Evolutionary conservation across 2,888 invertebrate species (phyloP), one percentile per base, ranked within the genome.

Genomic region (Nephrocerus scutellatus): DNA sequence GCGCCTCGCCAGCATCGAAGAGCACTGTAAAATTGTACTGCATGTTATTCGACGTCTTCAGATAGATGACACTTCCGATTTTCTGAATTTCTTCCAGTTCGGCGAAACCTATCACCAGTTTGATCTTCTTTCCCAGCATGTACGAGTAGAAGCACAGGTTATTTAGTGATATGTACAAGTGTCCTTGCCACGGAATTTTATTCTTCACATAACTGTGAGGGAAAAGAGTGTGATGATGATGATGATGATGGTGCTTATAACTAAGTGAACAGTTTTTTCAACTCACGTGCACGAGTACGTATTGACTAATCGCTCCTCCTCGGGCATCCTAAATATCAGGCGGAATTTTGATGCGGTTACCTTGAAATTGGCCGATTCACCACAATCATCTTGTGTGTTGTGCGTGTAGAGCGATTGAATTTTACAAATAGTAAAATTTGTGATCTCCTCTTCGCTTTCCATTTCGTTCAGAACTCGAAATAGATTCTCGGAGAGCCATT

Each of bases 71-170:
- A 66, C 91, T 91, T 3, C 90, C 85, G 57, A 88, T 83, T 37
- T 90, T 57, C 29, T 82, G 66, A 42, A 84, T 81, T 63, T 83
- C 84, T 20, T 79, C 83, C 62, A 85, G 82, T 37, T 79, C 80
- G 16, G 89, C 71, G 54, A 81, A 86, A 2, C 82, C 76, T 39
- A 96, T 78, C 50, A 86, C 82, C 31, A 93, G 74, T 56, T 85
- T 86, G 5, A 88, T 89, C 65, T 95, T 91, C 42, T 78, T 82
- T 7, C 95, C 92, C 68, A 97, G 76, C 59, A 97, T 82, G 61
- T 88, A 92, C 1, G 96, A 89, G 67, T 96, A 87, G 70, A 97
- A 98, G 63, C 93, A 93, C 64, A 96, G 76, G 66, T 92, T 90
- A 64, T 93, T 91, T 22, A 97, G 83, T 14, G 95, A 93, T n/a